Evolutionary conservation across 1,140 invertebrate genomes (phyloP).

Genomic region (Brachionus calyciflorus): DNA sequence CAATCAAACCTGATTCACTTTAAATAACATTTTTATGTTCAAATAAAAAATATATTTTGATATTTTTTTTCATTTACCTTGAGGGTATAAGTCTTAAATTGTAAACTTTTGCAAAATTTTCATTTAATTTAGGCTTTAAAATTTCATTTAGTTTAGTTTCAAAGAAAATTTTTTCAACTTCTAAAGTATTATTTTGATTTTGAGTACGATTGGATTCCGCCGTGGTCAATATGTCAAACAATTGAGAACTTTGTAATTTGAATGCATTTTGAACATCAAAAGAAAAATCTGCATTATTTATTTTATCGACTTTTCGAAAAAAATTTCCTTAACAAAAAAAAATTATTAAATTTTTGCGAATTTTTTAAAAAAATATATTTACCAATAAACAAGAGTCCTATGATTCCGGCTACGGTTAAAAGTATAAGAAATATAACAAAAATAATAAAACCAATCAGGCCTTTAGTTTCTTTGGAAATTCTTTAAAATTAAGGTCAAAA

Average conservation of each 20-base stretch:
- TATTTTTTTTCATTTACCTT: not conserved
- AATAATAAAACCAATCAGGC: not conserved
- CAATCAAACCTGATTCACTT: not conserved
- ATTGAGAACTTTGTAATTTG: not conserved
- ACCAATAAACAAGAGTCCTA: slow-evolving; percentile 2
- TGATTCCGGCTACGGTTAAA: not conserved
- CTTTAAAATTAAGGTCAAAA: not conserved
- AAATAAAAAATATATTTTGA: not conserved
- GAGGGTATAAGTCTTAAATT: not conserved
- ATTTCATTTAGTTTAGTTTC: slow-evolving; percentile 1
- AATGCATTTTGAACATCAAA: slow-evolving; percentile 35
- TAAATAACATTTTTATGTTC: not conserved
- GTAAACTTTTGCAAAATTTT: slow-evolving; percentile 35
- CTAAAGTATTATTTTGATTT: not conserved
- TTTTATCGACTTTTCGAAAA: not conserved
- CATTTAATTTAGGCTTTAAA: not conserved
- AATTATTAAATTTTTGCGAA: not conserved
- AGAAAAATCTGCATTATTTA: slow-evolving; percentile 26
- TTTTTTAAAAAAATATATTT: not conserved
- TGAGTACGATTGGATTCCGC: slow-evolving; percentile 22
- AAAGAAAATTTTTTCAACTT: slow-evolving; percentile 4
- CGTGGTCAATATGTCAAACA: not conserved
- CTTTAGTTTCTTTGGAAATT: not conserved
- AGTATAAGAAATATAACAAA: slow-evolving; percentile 3
- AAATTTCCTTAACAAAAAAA: not conserved